Percentiles rank a stretch among this genome's conserved stretches.
Evolutionary conservation across 2,797 vertebrate species (phyloP).

Genomic region (Fundulus diaphanus): DNA sequence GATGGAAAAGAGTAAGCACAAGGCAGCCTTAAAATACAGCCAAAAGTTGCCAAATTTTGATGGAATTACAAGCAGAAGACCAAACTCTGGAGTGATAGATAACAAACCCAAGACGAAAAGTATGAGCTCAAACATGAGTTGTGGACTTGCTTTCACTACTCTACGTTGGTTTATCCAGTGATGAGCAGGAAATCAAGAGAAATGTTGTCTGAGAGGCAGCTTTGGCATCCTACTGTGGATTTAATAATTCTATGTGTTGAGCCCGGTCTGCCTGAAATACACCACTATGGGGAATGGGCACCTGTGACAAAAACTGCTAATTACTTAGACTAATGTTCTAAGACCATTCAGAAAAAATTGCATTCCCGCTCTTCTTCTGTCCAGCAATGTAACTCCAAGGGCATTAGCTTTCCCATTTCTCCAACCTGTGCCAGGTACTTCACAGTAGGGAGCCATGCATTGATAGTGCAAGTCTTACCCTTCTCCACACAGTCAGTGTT

Average conservation of each 20-base stretch:
- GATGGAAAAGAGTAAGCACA: not conserved
- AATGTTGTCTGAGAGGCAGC: not conserved
- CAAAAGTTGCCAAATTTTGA: not conserved
- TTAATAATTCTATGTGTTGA: not conserved
- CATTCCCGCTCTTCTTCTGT: not conserved
- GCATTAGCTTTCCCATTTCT: not conserved
- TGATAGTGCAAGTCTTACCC: too few relatives aligned
- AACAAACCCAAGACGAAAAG: not conserved
- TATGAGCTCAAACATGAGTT: too few relatives aligned
- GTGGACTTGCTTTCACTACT: too few relatives aligned
- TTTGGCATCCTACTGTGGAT: not conserved
- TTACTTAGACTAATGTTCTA: not conserved
- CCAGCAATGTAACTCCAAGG: not conserved
- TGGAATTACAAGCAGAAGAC: not conserved
- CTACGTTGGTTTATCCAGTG: not conserved
- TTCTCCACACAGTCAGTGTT: not conserved
- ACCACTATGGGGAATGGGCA: too few relatives aligned
- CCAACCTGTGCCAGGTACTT: not conserved
- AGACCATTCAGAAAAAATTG: not conserved
- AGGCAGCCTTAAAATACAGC: not conserved
- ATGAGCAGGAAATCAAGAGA: not conserved
- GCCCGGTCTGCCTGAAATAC: too few relatives aligned
- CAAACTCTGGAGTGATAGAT: too few relatives aligned
- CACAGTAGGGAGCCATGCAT: too few relatives aligned
- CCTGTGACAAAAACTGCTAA: not conserved